These are phyloP conservation scores for Seriola dumerili DNA, from an alignment of 2,113 vertebrate species.

Conservation along the genomic window DNA sequence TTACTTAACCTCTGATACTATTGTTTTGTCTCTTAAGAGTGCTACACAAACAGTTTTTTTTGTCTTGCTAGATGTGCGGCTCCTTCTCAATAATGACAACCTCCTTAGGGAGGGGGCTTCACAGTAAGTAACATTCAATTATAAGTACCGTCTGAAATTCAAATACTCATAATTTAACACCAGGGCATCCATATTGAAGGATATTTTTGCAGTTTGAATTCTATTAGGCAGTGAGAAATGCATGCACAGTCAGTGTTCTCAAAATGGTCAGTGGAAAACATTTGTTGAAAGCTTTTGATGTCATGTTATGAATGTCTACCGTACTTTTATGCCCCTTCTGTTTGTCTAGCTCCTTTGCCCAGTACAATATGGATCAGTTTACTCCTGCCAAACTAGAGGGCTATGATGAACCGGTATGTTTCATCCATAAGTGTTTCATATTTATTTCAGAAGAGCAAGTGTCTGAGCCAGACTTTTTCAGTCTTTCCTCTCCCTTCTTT, in stretches of 20 bases:
- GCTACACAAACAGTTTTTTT: not conserved
- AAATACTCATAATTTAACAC: not conserved
- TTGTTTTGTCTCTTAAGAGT: not conserved
- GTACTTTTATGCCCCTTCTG: not conserved
- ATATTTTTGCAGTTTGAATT: not conserved
- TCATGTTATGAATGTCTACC: not conserved
- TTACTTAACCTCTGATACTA: not conserved
- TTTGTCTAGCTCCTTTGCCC: conserved; percentile 94
- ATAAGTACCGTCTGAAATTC: not conserved
- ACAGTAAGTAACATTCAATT: conserved; percentile 88
- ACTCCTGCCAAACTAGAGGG: conserved; percentile 97
- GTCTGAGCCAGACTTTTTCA: not conserved
- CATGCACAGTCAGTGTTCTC: not conserved
- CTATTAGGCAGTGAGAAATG: not conserved
- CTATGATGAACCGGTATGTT: conserved; percentile 94
- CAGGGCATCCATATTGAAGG: not conserved
- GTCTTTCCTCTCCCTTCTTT: not conserved
- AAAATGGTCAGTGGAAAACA: not conserved
- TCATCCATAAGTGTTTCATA: not conserved
- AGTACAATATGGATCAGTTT: conserved; percentile 99
- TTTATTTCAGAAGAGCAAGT: not conserved
- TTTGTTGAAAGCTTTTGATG: not conserved
- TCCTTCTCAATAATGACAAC: conserved; percentile 98
- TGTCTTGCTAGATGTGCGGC: conserved; percentile 91
- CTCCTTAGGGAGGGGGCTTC: conserved; percentile 98